Evolutionary conservation across 2,113 vertebrate species (phyloP).

Genomic region (Solenodon paradoxus): DNA sequence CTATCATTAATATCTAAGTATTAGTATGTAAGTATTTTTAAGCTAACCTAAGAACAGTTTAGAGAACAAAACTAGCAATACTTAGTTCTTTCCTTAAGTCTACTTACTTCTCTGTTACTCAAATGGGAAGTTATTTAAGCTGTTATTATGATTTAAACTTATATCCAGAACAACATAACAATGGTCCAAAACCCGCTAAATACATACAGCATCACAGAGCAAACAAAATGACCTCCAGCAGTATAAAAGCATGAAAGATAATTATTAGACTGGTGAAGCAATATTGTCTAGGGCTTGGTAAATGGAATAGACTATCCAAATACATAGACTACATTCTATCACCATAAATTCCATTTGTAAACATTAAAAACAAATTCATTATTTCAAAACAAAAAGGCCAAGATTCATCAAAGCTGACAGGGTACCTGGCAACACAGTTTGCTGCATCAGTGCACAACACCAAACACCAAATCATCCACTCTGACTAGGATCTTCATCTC

Average conservation of each 20-base stretch:
- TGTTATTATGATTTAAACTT: conserved; percentile 15
- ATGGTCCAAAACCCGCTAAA: conserved; percentile 63
- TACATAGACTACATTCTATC: neutral
- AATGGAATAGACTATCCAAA: conserved; percentile 32
- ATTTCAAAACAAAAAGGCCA: conserved; percentile 44
- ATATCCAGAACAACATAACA: conserved; percentile 59
- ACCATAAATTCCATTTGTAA: conserved; percentile 56
- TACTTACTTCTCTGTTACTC: neutral
- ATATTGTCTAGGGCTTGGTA: conserved; percentile 4
- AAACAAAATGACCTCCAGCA: conserved; percentile 61
- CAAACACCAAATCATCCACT: neutral
- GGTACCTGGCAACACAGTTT: neutral
- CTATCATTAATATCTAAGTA: conserved; percentile 33
- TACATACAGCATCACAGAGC: conserved; percentile 65
- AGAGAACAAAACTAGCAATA: conserved; percentile 1
- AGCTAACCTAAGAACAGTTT: conserved; percentile 24
- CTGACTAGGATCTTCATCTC: neutral
- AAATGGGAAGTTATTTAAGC: conserved; percentile 14
- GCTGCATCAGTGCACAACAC: neutral
- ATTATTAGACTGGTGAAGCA: conserved; percentile 61
- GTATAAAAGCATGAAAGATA: conserved; percentile 36
- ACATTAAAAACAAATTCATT: neutral
- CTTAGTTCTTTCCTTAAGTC: neutral
- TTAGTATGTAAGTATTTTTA: conserved; percentile 16
- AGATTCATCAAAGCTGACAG: neutral